Evolutionary conservation across 1,140 invertebrate species (phyloP).

Genomic region (Sarcophaga peregrina): DNA sequence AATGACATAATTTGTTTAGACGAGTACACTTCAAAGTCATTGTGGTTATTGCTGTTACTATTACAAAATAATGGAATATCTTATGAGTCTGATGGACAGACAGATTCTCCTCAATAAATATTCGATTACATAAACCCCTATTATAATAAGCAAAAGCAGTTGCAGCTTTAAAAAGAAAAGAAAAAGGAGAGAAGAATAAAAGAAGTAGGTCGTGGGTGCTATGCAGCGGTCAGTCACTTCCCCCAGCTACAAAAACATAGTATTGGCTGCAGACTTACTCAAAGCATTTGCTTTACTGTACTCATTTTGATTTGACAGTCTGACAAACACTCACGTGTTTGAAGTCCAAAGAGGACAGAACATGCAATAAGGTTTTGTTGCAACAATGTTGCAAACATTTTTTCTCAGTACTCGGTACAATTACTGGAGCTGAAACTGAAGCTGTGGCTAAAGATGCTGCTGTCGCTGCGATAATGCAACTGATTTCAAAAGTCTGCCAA

Average conservation of each 20-base stretch:
- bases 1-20: background rate
- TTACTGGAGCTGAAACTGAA: too few species aligned
- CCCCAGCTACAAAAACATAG: too few species aligned
- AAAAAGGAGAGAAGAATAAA: too few species aligned
- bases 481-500: background rate
- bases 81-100: background rate
- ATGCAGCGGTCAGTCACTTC: too few species aligned
- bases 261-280: too few species aligned
- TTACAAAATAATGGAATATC: constrained; percentile 10
- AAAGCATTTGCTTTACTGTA: background rate
- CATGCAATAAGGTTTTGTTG: background rate
- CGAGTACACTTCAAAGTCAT: too few species aligned
- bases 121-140: constrained; percentile 2
- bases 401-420: background rate
- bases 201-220: background rate
- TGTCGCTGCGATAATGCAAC: background rate
- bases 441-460: too few species aligned
- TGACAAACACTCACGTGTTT: background rate
- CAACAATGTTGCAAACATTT: background rate
- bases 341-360: background rate
- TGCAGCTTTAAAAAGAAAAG: too few species aligned
- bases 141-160: background rate
- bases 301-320: background rate
- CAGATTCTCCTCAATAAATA: background rate
- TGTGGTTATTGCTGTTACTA: too few species aligned